Evolutionary conservation across 2,888 invertebrate species (phyloP), one percentile per base, ranked within the genome.

Genomic region (Leucozona laternaria): DNA sequence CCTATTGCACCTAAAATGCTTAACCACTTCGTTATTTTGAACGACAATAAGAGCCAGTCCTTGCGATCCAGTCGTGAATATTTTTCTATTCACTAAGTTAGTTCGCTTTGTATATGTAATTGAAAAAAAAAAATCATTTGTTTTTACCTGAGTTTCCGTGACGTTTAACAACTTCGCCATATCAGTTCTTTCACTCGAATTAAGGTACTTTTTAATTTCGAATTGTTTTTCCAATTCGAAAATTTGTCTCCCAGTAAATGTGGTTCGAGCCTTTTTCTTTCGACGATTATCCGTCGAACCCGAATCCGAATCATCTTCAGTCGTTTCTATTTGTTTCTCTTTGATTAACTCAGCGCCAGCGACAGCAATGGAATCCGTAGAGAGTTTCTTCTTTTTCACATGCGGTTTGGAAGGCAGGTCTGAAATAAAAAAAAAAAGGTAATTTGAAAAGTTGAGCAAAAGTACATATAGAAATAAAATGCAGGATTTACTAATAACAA

Each of bases 161-260:
- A 98, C 98, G 92, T 97, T 97, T 79, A 98, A 94, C 87, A 98
- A 93, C 90, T 97, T 97, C 28, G 98, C 98, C 97, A 98, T 97
- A 90, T 98, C 98, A 43, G 98, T 96, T 88, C 98, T 93, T 92
- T 98, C 98, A 87, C 97, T 97, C 28, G 98, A 98, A 89, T 98
- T 98, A 88, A 98, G 94, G 93, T 98, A 98, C 93, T 98, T 98
- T 94, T 98, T 98, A 89, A 97, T 95, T 92, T 98, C 98, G 91
- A 98, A 98, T 93, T 98, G 96, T 91, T 98, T 97, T 93, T 98
- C 98, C 92, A 99, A 94, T 93, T 98, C 98, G 93, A 98, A 98
- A 92, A 98, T 98, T 94, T 98, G 98, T 68, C 98, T 93, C 2
- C 98, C 98, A 0, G 98, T 98, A 93, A 98, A 98, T 25, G 98